Conservation (phyloP, 2,888 invertebrate genomes). For the Conistra vaccinii region DNA sequence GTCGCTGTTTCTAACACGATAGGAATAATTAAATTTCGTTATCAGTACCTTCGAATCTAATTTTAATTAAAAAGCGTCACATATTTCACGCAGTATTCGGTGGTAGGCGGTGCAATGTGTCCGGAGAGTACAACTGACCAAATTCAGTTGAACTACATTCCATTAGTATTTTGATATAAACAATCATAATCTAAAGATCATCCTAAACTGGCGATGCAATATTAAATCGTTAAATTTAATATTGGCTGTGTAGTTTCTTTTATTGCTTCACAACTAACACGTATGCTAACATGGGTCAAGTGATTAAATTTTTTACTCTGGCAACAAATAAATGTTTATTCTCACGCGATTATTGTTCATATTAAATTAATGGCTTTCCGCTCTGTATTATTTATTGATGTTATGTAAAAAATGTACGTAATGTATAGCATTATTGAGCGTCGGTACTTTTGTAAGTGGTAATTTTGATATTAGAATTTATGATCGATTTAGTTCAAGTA, state of each 20-base stretch:
- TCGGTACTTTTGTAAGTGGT: slow-evolving; percentile 51
- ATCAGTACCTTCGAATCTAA: slow-evolving; percentile 86
- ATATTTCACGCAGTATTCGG: slow-evolving; percentile 89
- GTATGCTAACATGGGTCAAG: slow-evolving; percentile 84
- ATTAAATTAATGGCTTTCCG: slow-evolving; percentile 79
- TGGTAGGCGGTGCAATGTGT: slow-evolving; percentile 86
- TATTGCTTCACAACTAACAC: slow-evolving; percentile 88
- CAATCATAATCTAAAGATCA: slow-evolving; percentile 74
- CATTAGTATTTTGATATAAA: slow-evolving; percentile 68
- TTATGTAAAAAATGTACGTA: slow-evolving; percentile 73
- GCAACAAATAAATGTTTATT: slow-evolving; percentile 86
- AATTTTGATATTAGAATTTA: slow-evolving; percentile 62
- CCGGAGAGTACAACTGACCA: slow-evolving; percentile 78
- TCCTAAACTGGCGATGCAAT: slow-evolving; percentile 81
- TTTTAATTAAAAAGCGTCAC: slow-evolving; percentile 90
- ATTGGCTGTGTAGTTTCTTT: slow-evolving; percentile 88
- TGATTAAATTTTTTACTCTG: slow-evolving; percentile 82
- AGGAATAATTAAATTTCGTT: slow-evolving; percentile 87
- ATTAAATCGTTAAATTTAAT: slow-evolving; percentile 90
- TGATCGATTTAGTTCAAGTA: slow-evolving; percentile 49
- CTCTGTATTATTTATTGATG: slow-evolving; percentile 77
- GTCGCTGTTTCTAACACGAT: slow-evolving; percentile 79
- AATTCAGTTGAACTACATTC: slow-evolving; percentile 74
- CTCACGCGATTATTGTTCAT: slow-evolving; percentile 87
- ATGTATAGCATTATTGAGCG: slow-evolving; percentile 63